Evolutionary conservation across 2,797 vertebrate genomes (phyloP), one percentile per base, ranked within the genome.

Genomic region (Phoxinus dragarum): DNA sequence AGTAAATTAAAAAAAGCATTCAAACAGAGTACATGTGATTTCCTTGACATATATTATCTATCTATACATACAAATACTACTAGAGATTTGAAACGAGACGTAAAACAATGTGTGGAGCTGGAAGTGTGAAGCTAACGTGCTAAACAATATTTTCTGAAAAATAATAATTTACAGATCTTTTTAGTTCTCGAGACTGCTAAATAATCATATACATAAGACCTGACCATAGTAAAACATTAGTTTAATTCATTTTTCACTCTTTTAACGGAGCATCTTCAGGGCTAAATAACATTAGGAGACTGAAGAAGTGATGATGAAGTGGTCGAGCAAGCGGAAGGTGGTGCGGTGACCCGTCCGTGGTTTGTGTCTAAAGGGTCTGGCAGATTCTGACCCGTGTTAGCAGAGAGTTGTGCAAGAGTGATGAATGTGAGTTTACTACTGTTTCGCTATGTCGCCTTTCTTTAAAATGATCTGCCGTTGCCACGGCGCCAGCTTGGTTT

Each of bases 391-490:
- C 80, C 84, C 87, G 85, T 82, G 40, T 85, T 82, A 59, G 54
- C 38, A 56, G 36, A 80, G 10, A 66, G 40, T 54, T 64, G 88
- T 81, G 81, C 74, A 73, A 80, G 81, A 66, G 56, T 54, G 49
- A 69, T 75, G 64, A 74, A 75, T 7, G 72, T 47, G 77, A 88
- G 42, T 38, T 82, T 80, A 82, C 95, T 96, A 97, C 92, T 98
- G 93, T 96, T 99, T 99, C 86, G 96, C 95, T 92, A 97, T 95
- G 89, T 99, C 98, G 90, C 98, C 98, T 93, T 99, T 99, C 96
- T 97, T 99, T 91, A 99, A 94, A 92, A 99, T 97, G 92, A 99
- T 96, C 94, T 99, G 98, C 90, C 97, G 94, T 92, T 99, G 98
- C 98, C 98, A 99, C 52, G 98, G 98, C 0, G 98, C 97, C 92